These are phyloP conservation scores for Unio delphinus DNA, from an alignment of 2,888 invertebrate genomes.

Conservation along the genomic window DNA sequence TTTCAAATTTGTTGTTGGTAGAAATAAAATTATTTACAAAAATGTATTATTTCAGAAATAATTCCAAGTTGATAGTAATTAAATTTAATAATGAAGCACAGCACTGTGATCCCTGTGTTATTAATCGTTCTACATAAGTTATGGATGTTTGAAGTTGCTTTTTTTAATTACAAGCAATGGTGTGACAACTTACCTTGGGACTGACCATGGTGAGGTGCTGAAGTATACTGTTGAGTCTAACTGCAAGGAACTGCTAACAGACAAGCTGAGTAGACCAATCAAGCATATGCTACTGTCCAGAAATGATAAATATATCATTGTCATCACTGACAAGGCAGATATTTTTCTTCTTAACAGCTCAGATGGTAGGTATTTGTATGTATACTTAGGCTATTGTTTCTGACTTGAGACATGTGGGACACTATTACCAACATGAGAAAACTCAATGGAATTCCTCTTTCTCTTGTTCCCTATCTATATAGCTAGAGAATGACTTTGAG, in stretches of 20 bases:
- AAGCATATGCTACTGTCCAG: conserved; percentile 32
- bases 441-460: no score
- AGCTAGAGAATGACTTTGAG: no score
- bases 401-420: no score
- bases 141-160: not conserved
- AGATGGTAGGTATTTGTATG: not conserved
- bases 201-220: conserved; percentile 31
- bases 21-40: no score
- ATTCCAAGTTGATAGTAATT: no score
- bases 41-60: no score
- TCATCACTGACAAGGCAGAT: conserved; percentile 2
- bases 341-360: not conserved
- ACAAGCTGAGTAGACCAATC: conserved; percentile 16
- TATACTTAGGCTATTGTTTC: no score
- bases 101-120: not conserved
- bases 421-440: no score
- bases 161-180: conserved; percentile 20
- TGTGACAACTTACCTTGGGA: conserved; percentile 36
- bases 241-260: conserved; percentile 7
- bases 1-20: no score
- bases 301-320: conserved; percentile 36
- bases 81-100: no score
- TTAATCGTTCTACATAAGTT: not conserved
- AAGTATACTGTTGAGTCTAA: conserved; percentile 24
- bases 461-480: no score